Evolutionary conservation across 2,113 vertebrate species (phyloP).

Genomic region (Amphiprion percula): DNA sequence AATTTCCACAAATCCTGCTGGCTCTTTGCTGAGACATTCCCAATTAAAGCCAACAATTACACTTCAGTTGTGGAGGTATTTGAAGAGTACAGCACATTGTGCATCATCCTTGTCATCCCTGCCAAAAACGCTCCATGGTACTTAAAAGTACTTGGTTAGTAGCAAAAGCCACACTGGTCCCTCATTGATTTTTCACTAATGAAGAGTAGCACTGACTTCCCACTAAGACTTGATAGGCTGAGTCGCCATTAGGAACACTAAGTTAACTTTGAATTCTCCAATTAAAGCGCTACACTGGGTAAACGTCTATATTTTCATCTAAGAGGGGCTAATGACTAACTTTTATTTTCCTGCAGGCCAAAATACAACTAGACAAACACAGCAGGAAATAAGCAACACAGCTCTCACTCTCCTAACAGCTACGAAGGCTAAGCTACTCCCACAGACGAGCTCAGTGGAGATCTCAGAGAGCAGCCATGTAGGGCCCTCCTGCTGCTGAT

Average conservation of each 20-base stretch:
- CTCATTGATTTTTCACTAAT: constrained; percentile 38
- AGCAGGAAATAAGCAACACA: constrained; percentile 39
- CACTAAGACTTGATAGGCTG: constrained; percentile 6
- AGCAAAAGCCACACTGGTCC: constrained; percentile 23
- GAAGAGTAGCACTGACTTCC: constrained; percentile 31
- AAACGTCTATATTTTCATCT: constrained; percentile 57
- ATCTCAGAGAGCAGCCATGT: constrained; percentile 52
- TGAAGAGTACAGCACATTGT: background rate
- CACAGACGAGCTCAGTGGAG: constrained; percentile 52
- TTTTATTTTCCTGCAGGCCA: constrained; percentile 42
- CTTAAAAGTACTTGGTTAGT: constrained; percentile 19
- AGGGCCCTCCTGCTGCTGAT: constrained; percentile 73
- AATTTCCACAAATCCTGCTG: constrained; percentile 23
- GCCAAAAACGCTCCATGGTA: constrained; percentile 19
- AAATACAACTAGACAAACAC: constrained; percentile 31
- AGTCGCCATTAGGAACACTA: constrained; percentile 22
- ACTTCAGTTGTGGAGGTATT: constrained; percentile 3
- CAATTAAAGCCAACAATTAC: constrained; percentile 25
- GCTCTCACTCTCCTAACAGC: constrained; percentile 32
- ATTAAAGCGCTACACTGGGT: constrained; percentile 47
- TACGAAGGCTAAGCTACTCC: constrained; percentile 59
- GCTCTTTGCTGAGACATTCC: constrained; percentile 27
- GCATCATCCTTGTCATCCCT: constrained; percentile 3
- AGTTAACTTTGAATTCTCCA: constrained; percentile 55
- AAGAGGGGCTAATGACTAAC: constrained; percentile 23